Conservation (phyloP, 2,888 invertebrate genomes). For the Neoscelio sp. region DNA sequence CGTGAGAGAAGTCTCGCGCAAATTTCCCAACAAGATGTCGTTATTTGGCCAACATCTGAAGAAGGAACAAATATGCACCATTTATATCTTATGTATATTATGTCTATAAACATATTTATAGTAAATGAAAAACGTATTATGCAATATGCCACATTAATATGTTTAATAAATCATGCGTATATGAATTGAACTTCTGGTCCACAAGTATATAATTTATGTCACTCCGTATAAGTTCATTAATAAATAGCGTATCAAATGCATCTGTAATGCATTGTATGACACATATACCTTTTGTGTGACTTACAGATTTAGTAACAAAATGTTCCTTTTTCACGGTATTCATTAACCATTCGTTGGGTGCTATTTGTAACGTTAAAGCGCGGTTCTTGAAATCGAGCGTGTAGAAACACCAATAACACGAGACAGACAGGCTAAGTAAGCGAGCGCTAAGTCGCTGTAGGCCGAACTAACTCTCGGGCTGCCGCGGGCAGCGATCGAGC, state of each 20-base stretch:
- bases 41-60: conserved; percentile 30
- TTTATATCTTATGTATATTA: conserved; percentile 29
- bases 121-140: too few species aligned
- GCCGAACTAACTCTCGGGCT: conserved; percentile 50
- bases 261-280: too few species aligned
- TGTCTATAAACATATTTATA: too few species aligned
- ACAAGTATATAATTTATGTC: too few species aligned
- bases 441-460: conserved; percentile 15
- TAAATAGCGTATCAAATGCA: too few species aligned
- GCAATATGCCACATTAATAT: too few species aligned
- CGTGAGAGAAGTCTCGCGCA: conserved; percentile 44
- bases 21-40: conserved; percentile 39
- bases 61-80: conserved; percentile 33
- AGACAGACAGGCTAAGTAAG: conserved; percentile 40
- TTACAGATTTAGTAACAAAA: too few species aligned
- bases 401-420: conserved; percentile 55
- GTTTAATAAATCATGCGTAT: too few species aligned
- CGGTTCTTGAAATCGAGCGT: conserved; percentile 53
- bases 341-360: conserved; percentile 59
- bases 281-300: too few species aligned
- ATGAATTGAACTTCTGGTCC: too few species aligned
- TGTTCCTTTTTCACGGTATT: conserved; percentile 43
- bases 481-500: conserved; percentile 50
- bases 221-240: too few species aligned
- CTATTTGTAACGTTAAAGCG: conserved; percentile 63